These are phyloP conservation scores for Branchinecta sandiegonensis DNA, from an alignment of 2,888 invertebrate species.

Conservation along the genomic window DNA sequence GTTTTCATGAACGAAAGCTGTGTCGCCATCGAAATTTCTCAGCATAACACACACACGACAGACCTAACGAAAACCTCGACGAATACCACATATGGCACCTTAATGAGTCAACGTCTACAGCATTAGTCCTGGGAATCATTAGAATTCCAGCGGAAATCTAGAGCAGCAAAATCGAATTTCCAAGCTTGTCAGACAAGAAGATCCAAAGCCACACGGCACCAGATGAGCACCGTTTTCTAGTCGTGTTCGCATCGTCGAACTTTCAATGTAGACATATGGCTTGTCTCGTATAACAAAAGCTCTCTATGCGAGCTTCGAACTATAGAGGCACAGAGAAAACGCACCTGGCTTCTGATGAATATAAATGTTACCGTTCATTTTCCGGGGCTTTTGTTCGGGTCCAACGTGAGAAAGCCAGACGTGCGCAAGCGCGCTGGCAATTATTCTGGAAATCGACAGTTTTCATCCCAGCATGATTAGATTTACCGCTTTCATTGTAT, in stretches of 20 bases:
- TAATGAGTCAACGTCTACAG: too few species aligned
- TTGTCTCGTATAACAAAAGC: slow-evolving; percentile 13
- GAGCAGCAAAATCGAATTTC: slow-evolving; percentile 12
- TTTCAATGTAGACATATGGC: slow-evolving; percentile 10
- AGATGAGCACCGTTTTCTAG: slow-evolving; percentile 13
- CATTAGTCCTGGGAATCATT: slow-evolving; percentile 10
- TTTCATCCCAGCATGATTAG: too few species aligned
- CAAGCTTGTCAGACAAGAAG: neutral
- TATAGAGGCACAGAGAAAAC: neutral
- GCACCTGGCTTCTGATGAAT: slow-evolving; percentile 7
- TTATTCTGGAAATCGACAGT: too few species aligned
- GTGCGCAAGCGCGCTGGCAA: too few species aligned
- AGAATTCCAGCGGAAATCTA: neutral
- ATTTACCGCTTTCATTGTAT: too few species aligned
- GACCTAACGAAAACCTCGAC: too few species aligned
- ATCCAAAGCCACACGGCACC: neutral
- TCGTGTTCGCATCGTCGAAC: neutral
- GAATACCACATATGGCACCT: too few species aligned
- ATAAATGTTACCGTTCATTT: slow-evolving; percentile 12
- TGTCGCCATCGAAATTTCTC: too few species aligned
- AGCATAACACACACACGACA: too few species aligned
- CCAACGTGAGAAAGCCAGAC: slow-evolving; percentile 1
- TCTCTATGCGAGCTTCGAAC: slow-evolving; percentile 7
- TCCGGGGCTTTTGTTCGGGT: neutral
- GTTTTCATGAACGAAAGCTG: too few species aligned